Percentiles rank a stretch among this genome's conserved stretches.
Evolutionary conservation across 1,140 invertebrate genomes (phyloP).

Genomic region (Ericerus pela): DNA sequence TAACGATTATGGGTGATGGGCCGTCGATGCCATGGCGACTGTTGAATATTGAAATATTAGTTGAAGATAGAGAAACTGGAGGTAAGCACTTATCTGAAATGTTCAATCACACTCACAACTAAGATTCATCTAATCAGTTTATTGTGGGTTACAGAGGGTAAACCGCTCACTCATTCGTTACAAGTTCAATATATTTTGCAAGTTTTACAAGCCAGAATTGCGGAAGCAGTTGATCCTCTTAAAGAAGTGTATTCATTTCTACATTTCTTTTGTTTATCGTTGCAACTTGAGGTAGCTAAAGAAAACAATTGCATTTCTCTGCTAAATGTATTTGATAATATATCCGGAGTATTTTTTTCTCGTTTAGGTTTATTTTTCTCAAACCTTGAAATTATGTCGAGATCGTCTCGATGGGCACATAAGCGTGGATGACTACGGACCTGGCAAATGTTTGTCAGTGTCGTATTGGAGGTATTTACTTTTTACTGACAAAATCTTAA

Average conservation of each 20-base stretch:
- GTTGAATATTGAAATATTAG: slow-evolving; percentile 84
- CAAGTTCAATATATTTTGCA: slow-evolving; percentile 88
- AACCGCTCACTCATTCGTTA: slow-evolving; percentile 78
- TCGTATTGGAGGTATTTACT: slow-evolving; percentile 76
- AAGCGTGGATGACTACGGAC: slow-evolving; percentile 80
- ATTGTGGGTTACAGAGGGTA: slow-evolving; percentile 57
- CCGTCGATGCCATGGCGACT: slow-evolving; percentile 84
- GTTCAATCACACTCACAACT: not conserved
- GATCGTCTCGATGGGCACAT: slow-evolving; percentile 82
- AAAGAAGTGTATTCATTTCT: slow-evolving; percentile 76
- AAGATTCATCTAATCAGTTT: not conserved
- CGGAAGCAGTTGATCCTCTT: slow-evolving; percentile 55
- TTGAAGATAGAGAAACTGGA: slow-evolving; percentile 93
- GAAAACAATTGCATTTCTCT: not conserved
- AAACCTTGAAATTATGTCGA: not conserved
- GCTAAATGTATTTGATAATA: not conserved
- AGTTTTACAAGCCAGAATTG: slow-evolving; percentile 71
- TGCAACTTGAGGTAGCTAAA: slow-evolving; percentile 64
- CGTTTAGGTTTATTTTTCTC: not conserved
- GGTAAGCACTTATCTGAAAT: slow-evolving; percentile 34
- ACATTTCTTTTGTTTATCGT: slow-evolving; percentile 86
- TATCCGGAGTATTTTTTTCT: not conserved
- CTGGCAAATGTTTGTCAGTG: slow-evolving; percentile 72
- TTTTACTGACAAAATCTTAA: slow-evolving; percentile 18
- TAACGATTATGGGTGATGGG: slow-evolving; percentile 95